phyloP scores from a whole-genome alignment of 35 echinoderm and acorn worm genomes.

The Anneissia japonica region DNA sequence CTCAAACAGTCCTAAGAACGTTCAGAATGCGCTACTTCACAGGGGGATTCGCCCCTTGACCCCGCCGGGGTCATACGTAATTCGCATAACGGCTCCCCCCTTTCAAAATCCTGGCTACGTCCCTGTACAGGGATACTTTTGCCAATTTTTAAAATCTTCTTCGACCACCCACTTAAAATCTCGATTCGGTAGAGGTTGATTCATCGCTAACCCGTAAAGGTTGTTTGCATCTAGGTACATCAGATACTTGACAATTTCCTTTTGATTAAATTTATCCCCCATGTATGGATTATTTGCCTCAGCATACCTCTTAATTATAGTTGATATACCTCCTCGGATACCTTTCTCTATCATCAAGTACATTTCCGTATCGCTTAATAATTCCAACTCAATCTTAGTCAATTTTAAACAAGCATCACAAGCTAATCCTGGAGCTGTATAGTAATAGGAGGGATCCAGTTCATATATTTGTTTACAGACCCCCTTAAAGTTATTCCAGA shows the following conservation, averaged over 20 bases:
- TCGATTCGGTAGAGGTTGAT: not conserved
- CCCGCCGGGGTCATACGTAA: too few relatives aligned
- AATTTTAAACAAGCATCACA: not conserved
- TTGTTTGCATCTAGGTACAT: conserved; percentile 27
- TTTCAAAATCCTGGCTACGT: too few relatives aligned
- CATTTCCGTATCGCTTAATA: not conserved
- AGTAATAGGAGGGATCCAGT: not conserved
- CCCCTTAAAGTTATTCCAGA: too few relatives aligned
- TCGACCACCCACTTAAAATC: conserved; percentile 9
- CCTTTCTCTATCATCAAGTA: conserved; percentile 20
- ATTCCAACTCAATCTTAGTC: not conserved
- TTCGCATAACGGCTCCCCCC: too few relatives aligned
- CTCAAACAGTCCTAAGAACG: too few relatives aligned
- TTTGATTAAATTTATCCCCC: too few relatives aligned
- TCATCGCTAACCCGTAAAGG: conserved; percentile 33
- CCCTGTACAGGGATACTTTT: too few relatives aligned
- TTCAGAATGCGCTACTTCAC: too few relatives aligned
- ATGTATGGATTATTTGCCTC: conserved; percentile 14
- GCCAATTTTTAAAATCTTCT: not conserved
- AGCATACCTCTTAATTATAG: not conserved
- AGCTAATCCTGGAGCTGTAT: not conserved
- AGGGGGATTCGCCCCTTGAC: too few relatives aligned
- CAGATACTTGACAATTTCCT: too few relatives aligned
- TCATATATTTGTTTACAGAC: too few relatives aligned
- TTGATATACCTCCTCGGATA: not conserved